A percentile compares a stretch with the other conserved stretches of the same genome.
phyloP scores from a whole-genome alignment of 2,888 invertebrate species.

The Lysandra bellargus region DNA sequence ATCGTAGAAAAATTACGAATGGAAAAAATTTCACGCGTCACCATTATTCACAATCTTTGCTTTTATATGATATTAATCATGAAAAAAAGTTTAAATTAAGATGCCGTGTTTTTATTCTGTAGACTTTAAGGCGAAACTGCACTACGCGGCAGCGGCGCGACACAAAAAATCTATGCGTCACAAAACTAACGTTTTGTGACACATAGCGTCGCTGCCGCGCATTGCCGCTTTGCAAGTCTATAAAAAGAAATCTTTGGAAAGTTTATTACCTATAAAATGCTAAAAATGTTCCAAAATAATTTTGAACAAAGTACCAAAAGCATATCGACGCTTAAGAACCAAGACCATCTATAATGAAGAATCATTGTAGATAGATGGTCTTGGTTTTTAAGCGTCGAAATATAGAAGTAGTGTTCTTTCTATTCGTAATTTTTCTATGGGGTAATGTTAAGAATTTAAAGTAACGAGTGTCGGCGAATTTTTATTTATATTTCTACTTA shows the following conservation, averaged over 20 bases:
- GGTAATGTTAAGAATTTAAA: neutral
- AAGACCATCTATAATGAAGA: no score
- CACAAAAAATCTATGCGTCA: neutral
- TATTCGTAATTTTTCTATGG: neutral
- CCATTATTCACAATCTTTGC: no score
- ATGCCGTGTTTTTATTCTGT: neutral
- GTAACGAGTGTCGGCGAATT: neutral
- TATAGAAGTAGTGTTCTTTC: neutral
- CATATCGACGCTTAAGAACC: no score
- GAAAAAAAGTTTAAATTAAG: no score
- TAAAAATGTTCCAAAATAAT: no score
- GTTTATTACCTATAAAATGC: no score
- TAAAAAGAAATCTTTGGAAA: no score
- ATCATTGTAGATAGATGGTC: no score
- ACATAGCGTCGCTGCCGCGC: no score
- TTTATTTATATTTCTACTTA: neutral
- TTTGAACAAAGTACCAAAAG: neutral
- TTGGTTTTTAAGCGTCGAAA: no score
- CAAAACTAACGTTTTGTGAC: neutral
- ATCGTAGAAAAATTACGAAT: neutral
- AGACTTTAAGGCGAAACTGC: no score
- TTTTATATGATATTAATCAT: neutral
- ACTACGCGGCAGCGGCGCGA: neutral
- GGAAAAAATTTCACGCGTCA: neutral
- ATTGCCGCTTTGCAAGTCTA: no score